phyloP scores from a whole-genome alignment of 2,113 vertebrate species.

The Picathartes gymnocephalus region DNA sequence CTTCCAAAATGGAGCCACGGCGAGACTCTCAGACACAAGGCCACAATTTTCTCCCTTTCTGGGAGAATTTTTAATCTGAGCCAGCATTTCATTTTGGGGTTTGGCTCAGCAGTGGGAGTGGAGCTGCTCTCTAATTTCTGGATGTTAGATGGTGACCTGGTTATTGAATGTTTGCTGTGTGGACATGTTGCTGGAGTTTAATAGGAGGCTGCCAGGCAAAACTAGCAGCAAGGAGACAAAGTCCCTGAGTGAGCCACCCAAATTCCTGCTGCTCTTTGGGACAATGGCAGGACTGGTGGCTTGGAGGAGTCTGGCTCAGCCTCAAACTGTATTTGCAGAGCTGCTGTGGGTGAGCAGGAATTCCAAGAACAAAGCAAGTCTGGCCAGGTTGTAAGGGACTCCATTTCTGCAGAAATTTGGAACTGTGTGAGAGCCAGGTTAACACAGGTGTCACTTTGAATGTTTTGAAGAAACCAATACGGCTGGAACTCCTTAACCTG shows the following conservation, averaged over 20 bases:
- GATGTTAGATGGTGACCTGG: not conserved
- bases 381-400: not conserved
- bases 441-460: not conserved
- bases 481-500: not conserved
- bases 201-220: not conserved
- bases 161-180: not conserved
- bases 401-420: not conserved
- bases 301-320: not conserved
- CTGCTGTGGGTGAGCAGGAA: not conserved
- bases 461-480: not conserved
- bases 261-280: not conserved
- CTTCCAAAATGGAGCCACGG: not conserved
- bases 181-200: not conserved
- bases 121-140: slow-evolving; percentile 41
- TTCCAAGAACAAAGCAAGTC: not conserved
- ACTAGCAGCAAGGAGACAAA: not conserved
- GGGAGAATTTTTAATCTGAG: not conserved
- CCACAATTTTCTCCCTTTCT: not conserved
- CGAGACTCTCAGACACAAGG: not conserved
- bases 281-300: not conserved
- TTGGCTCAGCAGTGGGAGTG: not conserved
- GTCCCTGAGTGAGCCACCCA: not conserved
- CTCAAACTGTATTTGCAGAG: not conserved
- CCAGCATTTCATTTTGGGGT: slow-evolving; percentile 1
- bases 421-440: not conserved